These are phyloP conservation scores for Mesitornis unicolor DNA, from an alignment of 2,113 vertebrate species.

Conservation along the genomic window DNA sequence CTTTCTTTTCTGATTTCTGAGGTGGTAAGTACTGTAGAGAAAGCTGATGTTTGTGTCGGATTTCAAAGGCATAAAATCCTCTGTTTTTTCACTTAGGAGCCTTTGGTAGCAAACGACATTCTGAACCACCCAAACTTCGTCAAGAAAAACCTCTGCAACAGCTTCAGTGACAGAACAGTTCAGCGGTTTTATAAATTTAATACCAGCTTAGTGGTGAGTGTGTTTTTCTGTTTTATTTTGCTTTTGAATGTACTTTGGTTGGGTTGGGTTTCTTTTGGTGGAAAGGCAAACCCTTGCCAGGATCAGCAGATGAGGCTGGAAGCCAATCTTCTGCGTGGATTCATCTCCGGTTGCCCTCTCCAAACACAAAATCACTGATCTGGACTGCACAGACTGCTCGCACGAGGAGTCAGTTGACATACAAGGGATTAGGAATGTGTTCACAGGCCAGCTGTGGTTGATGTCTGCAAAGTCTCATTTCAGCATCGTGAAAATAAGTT, in stretches of 20 bases:
- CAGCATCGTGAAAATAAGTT: background rate
- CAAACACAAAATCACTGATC: background rate
- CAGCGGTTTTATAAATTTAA: conserved; percentile 99
- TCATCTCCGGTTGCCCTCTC: background rate
- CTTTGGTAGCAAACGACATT: conserved; percentile 96
- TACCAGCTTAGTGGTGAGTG: conserved; percentile 90
- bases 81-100: conserved; percentile 76
- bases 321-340: background rate
- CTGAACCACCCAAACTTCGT: conserved; percentile 98
- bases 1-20: background rate
- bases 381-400: background rate
- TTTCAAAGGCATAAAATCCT: background rate
- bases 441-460: background rate
- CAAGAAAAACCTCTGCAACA: conserved; percentile 98
- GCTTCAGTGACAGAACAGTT: conserved; percentile 97
- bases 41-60: background rate
- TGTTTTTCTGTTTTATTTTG: background rate
- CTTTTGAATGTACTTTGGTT: background rate
- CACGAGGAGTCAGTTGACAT: background rate
- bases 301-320: background rate
- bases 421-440: background rate
- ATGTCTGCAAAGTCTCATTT: background rate
- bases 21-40: background rate
- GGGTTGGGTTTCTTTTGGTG: background rate
- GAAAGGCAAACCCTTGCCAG: background rate